These are phyloP conservation scores for Aethes cnicana DNA, from an alignment of 2,888 invertebrate genomes.

Conservation along the genomic window DNA sequence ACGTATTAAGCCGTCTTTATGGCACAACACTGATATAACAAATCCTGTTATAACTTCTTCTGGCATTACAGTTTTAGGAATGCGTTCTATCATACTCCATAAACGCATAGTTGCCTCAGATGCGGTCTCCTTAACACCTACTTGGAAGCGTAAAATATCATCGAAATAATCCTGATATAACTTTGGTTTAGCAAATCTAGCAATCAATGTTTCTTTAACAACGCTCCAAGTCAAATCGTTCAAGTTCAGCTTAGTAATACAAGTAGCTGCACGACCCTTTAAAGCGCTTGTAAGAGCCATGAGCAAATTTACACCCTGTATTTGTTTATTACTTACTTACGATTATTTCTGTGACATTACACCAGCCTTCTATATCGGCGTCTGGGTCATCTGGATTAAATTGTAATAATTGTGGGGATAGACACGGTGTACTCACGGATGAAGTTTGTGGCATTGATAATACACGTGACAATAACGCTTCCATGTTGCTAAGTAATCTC, in stretches of 20 bases:
- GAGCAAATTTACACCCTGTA: conserved; percentile 32
- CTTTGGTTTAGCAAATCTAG: conserved; percentile 34
- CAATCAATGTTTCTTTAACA: conserved; percentile 28
- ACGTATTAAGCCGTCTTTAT: conserved; percentile 33
- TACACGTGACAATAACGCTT: too few relatives aligned
- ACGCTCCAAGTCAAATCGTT: conserved; percentile 28
- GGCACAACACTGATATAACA: conserved; percentile 31
- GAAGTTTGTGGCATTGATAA: conserved; percentile 12
- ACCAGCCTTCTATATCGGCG: conserved; percentile 34
- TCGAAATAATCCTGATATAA: conserved; percentile 39
- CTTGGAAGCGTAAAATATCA: conserved; percentile 33
- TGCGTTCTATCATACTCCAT: conserved; percentile 30
- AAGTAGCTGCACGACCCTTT: conserved; percentile 32
- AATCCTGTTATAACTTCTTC: conserved; percentile 34
- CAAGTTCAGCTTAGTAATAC: conserved; percentile 33
- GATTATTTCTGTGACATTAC: conserved; percentile 28
- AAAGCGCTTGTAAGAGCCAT: conserved; percentile 31
- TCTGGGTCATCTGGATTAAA: conserved; percentile 33
- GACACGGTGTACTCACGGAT: neutral
- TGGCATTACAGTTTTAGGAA: conserved; percentile 30
- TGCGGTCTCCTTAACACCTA: conserved; percentile 31
- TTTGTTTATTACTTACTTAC: conserved; percentile 12
- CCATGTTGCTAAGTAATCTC: too few relatives aligned
- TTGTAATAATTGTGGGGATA: conserved; percentile 23
- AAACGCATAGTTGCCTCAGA: conserved; percentile 33